Percentiles rank a stretch among this genome's conserved stretches.
These are phyloP conservation scores for Phytoseiulus persimilis DNA, from an alignment of 2,888 invertebrate genomes.

Conservation along the genomic window DNA sequence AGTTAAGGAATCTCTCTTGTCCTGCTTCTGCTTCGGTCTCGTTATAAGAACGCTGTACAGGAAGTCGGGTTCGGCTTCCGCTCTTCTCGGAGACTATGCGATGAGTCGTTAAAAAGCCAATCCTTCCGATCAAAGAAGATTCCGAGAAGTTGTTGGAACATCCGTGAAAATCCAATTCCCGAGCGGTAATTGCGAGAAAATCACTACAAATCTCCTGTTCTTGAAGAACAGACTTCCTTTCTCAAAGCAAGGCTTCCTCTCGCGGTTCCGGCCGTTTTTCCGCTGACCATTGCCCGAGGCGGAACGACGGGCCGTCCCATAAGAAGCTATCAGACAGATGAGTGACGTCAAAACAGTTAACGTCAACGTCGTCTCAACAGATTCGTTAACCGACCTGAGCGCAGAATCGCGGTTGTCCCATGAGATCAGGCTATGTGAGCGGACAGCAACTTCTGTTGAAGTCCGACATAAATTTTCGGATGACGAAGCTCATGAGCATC, in stretches of 20 bases:
- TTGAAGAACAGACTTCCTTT: not conserved
- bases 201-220: not conserved
- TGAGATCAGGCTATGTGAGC: not conserved
- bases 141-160: not conserved
- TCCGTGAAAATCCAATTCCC: not conserved
- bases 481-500: too few relatives aligned
- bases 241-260: not conserved
- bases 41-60: not conserved
- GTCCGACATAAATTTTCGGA: too few relatives aligned
- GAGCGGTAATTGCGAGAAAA: not conserved
- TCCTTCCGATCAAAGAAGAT: not conserved
- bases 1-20: not conserved
- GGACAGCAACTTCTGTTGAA: too few relatives aligned
- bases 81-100: not conserved
- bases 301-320: not conserved
- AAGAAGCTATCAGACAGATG: not conserved
- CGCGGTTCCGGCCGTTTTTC: not conserved
- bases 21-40: not conserved
- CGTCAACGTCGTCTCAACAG: not conserved
- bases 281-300: not conserved
- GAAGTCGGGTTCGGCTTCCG: not conserved
- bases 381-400: not conserved
- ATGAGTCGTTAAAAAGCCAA: not conserved
- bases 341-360: not conserved
- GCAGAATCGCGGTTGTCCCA: not conserved